A percentile compares a stretch with the other conserved stretches of the same genome.
Evolutionary conservation across 2,113 vertebrate genomes (phyloP).

Genomic region (Gambusia holbrooki): DNA sequence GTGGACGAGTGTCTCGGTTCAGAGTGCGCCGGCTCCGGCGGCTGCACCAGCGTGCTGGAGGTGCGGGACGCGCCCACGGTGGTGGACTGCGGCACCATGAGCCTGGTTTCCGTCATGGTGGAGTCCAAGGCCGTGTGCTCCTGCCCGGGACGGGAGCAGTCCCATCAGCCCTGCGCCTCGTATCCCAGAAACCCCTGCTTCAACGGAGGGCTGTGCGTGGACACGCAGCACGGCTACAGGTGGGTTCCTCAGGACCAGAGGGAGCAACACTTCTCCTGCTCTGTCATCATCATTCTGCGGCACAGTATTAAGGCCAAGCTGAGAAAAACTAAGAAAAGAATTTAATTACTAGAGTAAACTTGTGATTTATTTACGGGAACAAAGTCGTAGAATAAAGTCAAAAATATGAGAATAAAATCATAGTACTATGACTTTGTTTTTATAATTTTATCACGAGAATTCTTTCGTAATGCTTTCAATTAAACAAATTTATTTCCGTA

Average conservation of each 20-base stretch:
- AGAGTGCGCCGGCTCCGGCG: conserved; percentile 71
- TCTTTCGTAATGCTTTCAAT: no score
- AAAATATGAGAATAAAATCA: no score
- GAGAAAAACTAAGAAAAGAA: no score
- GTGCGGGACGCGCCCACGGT: conserved; percentile 79
- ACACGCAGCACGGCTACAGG: conserved; percentile 88
- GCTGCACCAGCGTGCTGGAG: conserved; percentile 71
- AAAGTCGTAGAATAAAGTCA: no score
- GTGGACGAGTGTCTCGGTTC: conserved; percentile 83
- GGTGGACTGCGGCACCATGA: conserved; percentile 81
- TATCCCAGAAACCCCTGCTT: conserved; percentile 85
- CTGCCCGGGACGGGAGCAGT: conserved; percentile 77
- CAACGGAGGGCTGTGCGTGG: conserved; percentile 84
- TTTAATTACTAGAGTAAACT: no score
- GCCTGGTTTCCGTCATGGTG: conserved; percentile 80
- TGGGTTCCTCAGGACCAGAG: conserved; percentile 55
- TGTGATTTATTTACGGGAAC: no score
- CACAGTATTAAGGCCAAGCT: no score
- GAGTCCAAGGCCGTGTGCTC: conserved; percentile 71
- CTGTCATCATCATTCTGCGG: background rate
- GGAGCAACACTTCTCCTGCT: background rate
- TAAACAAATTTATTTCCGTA: no score
- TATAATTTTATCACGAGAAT: no score
- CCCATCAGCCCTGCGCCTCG: conserved; percentile 82
- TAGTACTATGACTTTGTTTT: no score